A percentile compares a stretch with the other conserved stretches of the same genome.
Conservation (phyloP, 2,888 invertebrate species). For the Timema cristinae region DNA sequence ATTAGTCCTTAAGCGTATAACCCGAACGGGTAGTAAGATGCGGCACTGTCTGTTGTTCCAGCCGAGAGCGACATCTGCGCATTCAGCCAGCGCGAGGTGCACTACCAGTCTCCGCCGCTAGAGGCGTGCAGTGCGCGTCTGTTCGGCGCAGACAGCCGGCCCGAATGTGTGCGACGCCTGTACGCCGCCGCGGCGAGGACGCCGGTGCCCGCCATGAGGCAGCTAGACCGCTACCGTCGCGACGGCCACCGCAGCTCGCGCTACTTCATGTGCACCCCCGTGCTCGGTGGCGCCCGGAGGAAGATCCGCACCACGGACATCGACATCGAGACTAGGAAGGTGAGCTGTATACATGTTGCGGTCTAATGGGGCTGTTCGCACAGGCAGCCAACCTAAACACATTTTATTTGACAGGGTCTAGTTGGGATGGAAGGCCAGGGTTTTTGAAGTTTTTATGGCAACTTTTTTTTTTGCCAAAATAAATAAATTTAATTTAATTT, state of each 20-base stretch:
- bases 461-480: too few relatives aligned
- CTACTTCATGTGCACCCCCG: constrained; percentile 76
- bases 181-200: constrained; percentile 73
- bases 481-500: too few relatives aligned
- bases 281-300: constrained; percentile 58
- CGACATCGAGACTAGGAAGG: constrained; percentile 77
- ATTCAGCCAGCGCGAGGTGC: constrained; percentile 74
- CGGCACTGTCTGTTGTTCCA: constrained; percentile 57
- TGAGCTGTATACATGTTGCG: constrained; percentile 50
- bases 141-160: constrained; percentile 70
- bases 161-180: constrained; percentile 67
- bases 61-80: constrained; percentile 89
- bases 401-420: too few relatives aligned
- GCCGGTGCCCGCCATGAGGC: constrained; percentile 58
- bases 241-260: constrained; percentile 60
- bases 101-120: constrained; percentile 67
- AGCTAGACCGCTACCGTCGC: constrained; percentile 63
- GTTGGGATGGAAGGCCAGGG: too few relatives aligned
- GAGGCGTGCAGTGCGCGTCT: constrained; percentile 55
- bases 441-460: too few relatives aligned
- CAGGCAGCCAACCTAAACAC: too few relatives aligned
- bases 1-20: too few relatives aligned
- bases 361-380: too few relatives aligned
- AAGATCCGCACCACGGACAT: constrained; percentile 16
- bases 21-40: too few relatives aligned